A percentile compares a stretch with the other conserved stretches of the same genome.
Evolutionary conservation across 1,140 invertebrate genomes (phyloP).

Genomic region (Drosophila azteca): DNA sequence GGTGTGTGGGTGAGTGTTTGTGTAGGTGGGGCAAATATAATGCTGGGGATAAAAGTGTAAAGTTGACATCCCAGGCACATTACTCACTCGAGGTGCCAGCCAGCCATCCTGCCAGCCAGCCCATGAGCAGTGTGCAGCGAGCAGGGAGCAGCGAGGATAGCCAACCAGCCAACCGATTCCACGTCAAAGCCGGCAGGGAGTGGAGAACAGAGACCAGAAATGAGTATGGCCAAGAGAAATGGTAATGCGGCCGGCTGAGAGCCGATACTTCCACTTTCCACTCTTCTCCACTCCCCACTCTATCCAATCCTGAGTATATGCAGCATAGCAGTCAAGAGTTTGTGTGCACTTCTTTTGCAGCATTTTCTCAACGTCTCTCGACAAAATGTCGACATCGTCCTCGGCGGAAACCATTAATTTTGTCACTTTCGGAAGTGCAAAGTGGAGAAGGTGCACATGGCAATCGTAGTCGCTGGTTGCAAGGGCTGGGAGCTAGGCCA

Average conservation of each 20-base stretch:
- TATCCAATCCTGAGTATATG: constrained; percentile 6
- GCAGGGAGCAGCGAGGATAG: constrained; percentile 35
- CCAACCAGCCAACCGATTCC: constrained; percentile 80
- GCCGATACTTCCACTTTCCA: constrained; percentile 7
- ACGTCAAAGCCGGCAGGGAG: constrained; percentile 62
- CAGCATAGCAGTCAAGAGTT: too few relatives aligned
- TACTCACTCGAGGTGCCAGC: constrained; percentile 78
- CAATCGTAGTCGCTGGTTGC: not conserved
- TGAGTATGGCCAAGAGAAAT: constrained; percentile 79
- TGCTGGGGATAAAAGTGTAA: constrained; percentile 81
- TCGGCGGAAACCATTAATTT: constrained; percentile 81
- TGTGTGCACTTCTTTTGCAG: constrained; percentile 41
- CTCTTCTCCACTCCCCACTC: constrained; percentile 1
- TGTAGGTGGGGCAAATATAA: constrained; percentile 65
- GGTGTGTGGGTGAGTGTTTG: constrained; percentile 11
- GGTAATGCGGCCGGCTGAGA: constrained; percentile 67
- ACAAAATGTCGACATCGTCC: constrained; percentile 68
- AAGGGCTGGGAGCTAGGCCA: constrained; percentile 26
- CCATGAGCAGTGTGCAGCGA: constrained; percentile 1
- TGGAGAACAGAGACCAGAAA: constrained; percentile 42
- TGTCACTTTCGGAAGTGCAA: constrained; percentile 74
- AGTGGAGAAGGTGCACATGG: constrained; percentile 38
- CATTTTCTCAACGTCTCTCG: constrained; percentile 68
- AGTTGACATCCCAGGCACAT: constrained; percentile 81
- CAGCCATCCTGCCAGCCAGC: constrained; percentile 11